These are phyloP conservation scores for Myotis myotis DNA, from an alignment of 2,797 vertebrate species.

Conservation along the genomic window DNA sequence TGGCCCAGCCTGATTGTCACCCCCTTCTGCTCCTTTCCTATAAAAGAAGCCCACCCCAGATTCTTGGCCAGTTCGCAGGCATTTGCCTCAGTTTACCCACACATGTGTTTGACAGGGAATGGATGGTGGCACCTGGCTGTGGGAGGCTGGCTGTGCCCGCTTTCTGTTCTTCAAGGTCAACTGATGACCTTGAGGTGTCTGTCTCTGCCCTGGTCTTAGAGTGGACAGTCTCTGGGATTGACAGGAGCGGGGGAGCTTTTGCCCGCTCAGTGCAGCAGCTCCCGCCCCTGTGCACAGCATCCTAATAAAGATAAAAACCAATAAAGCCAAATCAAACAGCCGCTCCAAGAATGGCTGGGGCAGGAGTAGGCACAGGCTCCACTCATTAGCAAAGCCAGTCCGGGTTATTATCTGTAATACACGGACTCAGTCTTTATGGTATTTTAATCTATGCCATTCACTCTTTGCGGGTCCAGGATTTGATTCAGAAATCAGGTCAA, in stretches of 20 bases:
- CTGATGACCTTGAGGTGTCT: neutral
- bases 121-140: neutral
- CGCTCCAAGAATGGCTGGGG: slow-evolving; percentile 17
- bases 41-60: neutral
- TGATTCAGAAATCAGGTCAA: slow-evolving; percentile 51
- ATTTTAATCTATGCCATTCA: slow-evolving; percentile 41
- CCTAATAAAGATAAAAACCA: neutral
- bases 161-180: neutral
- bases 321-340: neutral
- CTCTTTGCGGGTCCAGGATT: neutral
- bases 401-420: slow-evolving; percentile 28
- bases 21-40: neutral
- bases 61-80: neutral
- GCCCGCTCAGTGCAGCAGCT: neutral
- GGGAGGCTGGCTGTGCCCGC: neutral
- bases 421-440: slow-evolving; percentile 12
- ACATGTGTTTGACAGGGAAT: neutral
- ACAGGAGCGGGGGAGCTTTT: neutral
- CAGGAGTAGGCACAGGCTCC: neutral
- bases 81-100: neutral
- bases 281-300: neutral
- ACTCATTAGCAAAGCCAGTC: slow-evolving; percentile 24
- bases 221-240: neutral
- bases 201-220: neutral
- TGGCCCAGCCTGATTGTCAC: neutral